Conservation (phyloP, 2,113 vertebrate genomes). For the Hippocampus comes region DNA sequence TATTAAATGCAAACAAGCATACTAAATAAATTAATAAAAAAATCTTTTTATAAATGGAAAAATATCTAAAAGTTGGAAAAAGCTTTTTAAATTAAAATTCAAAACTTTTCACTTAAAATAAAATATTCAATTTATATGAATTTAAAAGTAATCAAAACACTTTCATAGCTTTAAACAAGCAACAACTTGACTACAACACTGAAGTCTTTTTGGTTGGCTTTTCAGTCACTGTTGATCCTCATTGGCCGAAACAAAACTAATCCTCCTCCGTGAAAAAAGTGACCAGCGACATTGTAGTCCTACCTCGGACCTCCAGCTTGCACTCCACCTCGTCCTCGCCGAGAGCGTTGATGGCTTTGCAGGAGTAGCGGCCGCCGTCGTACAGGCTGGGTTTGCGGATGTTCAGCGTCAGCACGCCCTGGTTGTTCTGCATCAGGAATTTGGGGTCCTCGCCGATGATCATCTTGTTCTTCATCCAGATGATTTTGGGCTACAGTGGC, state of each 20-base stretch:
- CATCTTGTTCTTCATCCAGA: constrained; percentile 90
- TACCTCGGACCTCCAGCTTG: constrained; percentile 84
- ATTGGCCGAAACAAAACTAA: not conserved
- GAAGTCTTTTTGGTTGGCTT: not conserved
- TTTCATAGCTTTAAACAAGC: no score
- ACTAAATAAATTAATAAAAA: no score
- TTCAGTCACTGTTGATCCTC: no score
- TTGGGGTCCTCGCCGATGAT: constrained; percentile 82
- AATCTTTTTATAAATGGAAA: no score
- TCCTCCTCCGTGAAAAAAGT: not conserved
- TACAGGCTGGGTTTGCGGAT: constrained; percentile 82
- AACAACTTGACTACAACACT: not conserved
- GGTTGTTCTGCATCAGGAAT: constrained; percentile 84
- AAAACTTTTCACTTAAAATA: no score
- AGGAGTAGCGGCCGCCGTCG: constrained; percentile 80
- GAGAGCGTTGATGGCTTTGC: constrained; percentile 82
- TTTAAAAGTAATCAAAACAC: no score
- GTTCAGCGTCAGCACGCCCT: constrained; percentile 84
- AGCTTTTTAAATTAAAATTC: no score
- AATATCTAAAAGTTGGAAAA: no score
- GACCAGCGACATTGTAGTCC: not conserved
- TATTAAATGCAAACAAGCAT: no score
- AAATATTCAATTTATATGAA: no score
- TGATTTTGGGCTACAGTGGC: constrained; percentile 73
- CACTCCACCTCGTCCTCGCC: constrained; percentile 83